phyloP scores from a whole-genome alignment of 2,113 vertebrate genomes.

The Dicrurus megarhynchus region DNA sequence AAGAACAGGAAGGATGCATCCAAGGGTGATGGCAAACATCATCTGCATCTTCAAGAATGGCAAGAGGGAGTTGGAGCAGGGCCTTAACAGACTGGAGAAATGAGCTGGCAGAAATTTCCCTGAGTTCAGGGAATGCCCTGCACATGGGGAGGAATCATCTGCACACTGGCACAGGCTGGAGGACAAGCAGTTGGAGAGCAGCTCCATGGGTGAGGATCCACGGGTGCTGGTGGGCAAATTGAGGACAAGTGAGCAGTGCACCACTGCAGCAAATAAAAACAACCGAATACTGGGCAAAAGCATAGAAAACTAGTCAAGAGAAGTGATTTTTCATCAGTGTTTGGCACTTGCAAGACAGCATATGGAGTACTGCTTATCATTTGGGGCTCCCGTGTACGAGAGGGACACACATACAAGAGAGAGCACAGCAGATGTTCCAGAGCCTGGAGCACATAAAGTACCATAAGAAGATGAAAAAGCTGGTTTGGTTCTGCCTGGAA shows the following conservation, averaged over 20 bases:
- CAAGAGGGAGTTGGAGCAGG: background rate
- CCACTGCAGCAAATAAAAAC: background rate
- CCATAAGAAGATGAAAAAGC: background rate
- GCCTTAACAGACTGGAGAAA: background rate
- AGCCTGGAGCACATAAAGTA: background rate
- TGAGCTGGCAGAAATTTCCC: background rate
- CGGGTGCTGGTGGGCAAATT: background rate
- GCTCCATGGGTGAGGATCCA: background rate
- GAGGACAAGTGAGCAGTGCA: background rate
- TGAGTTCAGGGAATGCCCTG: background rate
- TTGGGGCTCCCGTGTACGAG: background rate
- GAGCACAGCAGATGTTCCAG: background rate
- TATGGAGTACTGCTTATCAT: background rate
- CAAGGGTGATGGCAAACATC: background rate
- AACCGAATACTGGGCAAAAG: background rate
- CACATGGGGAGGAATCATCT: background rate
- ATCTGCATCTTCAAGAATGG: background rate
- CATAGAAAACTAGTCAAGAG: background rate
- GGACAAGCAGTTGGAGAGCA: background rate
- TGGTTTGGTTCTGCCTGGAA: background rate
- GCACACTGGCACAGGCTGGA: rapidly evolving
- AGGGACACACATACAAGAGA: background rate
- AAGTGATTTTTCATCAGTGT: background rate
- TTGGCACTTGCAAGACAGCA: background rate
- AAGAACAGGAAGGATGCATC: background rate